phyloP scores from a whole-genome alignment of 2,797 vertebrate genomes.

The Crenuchus spilurus region DNA sequence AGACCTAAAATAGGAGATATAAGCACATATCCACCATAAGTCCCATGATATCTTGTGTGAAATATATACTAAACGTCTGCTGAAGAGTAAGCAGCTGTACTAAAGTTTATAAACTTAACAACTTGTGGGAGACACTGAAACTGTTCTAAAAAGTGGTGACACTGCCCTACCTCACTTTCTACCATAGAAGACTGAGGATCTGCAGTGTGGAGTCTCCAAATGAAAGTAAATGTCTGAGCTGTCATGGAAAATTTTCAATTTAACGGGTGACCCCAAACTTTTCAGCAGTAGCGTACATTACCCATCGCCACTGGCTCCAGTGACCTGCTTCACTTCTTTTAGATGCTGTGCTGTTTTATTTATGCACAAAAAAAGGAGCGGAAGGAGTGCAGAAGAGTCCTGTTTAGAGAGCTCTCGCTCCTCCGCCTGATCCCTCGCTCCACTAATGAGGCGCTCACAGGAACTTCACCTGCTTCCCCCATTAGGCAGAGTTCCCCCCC shows the following conservation, averaged over 20 bases:
- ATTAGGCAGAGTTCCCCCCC: conserved; percentile 53
- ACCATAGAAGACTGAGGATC: too few species aligned
- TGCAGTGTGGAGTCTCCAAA: too few species aligned
- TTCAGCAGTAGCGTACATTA: not conserved
- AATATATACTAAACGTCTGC: too few species aligned
- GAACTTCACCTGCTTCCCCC: conserved; percentile 56
- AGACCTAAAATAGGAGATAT: too few species aligned
- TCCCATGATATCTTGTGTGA: too few species aligned
- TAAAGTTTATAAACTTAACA: too few species aligned
- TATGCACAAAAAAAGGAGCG: conserved; percentile 22
- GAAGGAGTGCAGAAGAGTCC: conserved; percentile 11
- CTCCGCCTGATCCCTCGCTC: conserved; percentile 48
- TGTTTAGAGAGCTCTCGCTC: conserved; percentile 46
- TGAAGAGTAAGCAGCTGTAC: too few species aligned
- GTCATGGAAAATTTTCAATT: not conserved
- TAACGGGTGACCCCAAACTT: not conserved
- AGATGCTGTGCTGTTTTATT: conserved; percentile 43
- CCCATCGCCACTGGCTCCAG: not conserved
- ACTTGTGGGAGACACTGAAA: too few species aligned
- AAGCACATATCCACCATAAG: too few species aligned
- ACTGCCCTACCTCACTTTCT: too few species aligned
- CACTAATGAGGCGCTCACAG: conserved; percentile 62
- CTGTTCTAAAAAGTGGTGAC: too few species aligned
- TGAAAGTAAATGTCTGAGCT: not conserved
- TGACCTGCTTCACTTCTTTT: conserved; percentile 27